A percentile compares a stretch with the other conserved stretches of the same genome.
These are phyloP conservation scores for Pogoniulus pusillus DNA, from an alignment of 2,797 vertebrate species.

Conservation along the genomic window DNA sequence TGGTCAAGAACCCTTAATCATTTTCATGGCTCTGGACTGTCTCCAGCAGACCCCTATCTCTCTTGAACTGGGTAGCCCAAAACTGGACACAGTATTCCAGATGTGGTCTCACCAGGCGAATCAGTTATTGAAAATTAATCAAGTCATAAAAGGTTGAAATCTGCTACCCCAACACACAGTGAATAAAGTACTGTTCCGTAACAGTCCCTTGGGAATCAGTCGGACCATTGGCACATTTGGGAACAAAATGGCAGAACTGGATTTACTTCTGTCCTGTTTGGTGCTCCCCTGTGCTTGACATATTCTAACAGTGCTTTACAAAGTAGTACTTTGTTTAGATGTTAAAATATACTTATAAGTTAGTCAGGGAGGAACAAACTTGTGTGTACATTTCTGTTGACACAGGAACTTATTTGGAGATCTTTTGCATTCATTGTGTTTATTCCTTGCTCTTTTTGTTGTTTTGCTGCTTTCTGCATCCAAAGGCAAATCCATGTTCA, in stretches of 20 bases:
- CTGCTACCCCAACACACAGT: not conserved
- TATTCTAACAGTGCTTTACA: not conserved
- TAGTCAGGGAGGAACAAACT: not conserved
- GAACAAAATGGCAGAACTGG: not conserved
- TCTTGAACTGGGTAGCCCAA: too few relatives aligned
- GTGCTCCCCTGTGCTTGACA: not conserved
- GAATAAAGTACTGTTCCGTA: not conserved
- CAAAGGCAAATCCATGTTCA: not conserved
- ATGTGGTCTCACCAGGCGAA: too few relatives aligned
- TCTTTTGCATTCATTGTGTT: not conserved
- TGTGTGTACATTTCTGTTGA: not conserved
- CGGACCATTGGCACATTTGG: not conserved
- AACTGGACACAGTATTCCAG: too few relatives aligned
- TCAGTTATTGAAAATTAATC: not conserved
- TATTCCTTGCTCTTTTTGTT: not conserved
- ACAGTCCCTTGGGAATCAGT: not conserved
- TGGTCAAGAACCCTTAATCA: too few relatives aligned
- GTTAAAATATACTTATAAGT: not conserved
- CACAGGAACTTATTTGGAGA: not conserved
- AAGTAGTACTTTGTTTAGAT: not conserved
- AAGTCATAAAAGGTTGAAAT: not conserved
- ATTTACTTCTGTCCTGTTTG: not conserved
- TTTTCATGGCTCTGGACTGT: too few relatives aligned
- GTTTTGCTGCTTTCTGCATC: not conserved
- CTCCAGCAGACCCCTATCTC: too few relatives aligned